Base-by-base conservation (phyloP, 2,113 vertebrate species). In the Melanocharis versteri region DNA sequence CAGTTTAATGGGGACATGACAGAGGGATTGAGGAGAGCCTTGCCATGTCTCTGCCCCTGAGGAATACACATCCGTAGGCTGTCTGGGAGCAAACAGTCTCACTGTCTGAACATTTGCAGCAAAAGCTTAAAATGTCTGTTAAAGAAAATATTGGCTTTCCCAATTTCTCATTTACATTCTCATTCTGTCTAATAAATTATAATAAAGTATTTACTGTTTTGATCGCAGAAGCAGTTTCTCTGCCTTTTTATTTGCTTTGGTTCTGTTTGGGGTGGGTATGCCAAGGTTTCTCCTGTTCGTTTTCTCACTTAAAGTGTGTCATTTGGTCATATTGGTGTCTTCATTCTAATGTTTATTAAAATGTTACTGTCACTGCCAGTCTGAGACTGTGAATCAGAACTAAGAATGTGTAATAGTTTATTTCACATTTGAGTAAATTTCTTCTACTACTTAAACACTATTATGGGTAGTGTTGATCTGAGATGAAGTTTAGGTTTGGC, bases 381-480 rank as follows among this genome's bases (percentile, higher is more conserved):
- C 90, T 97, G 88, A 90, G 96, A 54, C 96, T 96, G 95, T 93
- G 93, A 94, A 93, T 96, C 96, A 96, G 95, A 96, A 94, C 90
- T 94, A 94, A 87, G 88, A 96, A 96, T 96, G 90, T 96, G 92
- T 96, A 97, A 97, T 96, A 95, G 95, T 96, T 97, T 96, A 96
- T 96, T 96, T 96, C 95, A 96, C 95, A 96, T 96, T 92, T 87
- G 71, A 95, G 90, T 88, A 94, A 95, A 96, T 96, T 96, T 68
- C 93, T 93, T 96, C 76, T 97, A 88, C 65, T 95, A 92, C 89
- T 96, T 94, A 95, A 94, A 93, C 88, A 92, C 65, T 89, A 89
- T 96, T 95, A 95, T 79, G 90, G 80, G 51, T 93, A 79, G 93
- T 96, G 94, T 95, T 96, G 95, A 93, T 96, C 86, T 82, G 92